A percentile compares a stretch with the other conserved stretches of the same genome.
phyloP scores from a whole-genome alignment of 2,113 vertebrate species.

The Caranx ignobilis region DNA sequence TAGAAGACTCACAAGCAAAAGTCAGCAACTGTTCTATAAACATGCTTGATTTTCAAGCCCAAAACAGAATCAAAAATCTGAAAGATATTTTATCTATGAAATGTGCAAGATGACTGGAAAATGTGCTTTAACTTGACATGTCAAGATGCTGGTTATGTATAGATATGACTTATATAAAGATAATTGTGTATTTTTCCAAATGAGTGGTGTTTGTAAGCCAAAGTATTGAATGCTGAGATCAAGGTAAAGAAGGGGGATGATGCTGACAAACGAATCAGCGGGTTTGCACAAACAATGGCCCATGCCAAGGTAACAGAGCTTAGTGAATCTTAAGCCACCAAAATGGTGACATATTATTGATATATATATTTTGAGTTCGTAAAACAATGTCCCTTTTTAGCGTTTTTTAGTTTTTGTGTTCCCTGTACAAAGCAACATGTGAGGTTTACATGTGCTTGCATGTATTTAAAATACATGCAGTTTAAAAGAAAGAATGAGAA shows the following conservation, averaged over 20 bases:
- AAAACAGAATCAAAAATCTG: slow-evolving; percentile 33
- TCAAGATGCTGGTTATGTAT: slow-evolving; percentile 63
- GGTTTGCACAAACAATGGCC: slow-evolving; percentile 80
- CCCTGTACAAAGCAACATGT: slow-evolving; percentile 67
- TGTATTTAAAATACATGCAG: slow-evolving; percentile 64
- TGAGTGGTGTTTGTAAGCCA: slow-evolving; percentile 74
- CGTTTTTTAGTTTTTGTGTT: slow-evolving; percentile 5
- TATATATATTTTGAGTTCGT: slow-evolving; percentile 43
- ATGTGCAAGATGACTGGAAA: slow-evolving; percentile 71
- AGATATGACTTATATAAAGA: slow-evolving; percentile 44
- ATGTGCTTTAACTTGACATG: slow-evolving; percentile 70
- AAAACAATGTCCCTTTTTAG: slow-evolving; percentile 23
- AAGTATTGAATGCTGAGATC: slow-evolving; percentile 75
- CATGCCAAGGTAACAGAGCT: slow-evolving; percentile 59
- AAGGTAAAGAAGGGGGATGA: slow-evolving; percentile 43
- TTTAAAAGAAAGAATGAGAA: slow-evolving; percentile 63
- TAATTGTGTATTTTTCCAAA: slow-evolving; percentile 68
- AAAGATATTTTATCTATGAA: slow-evolving; percentile 56
- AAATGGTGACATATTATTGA: slow-evolving; percentile 45
- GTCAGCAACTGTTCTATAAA: slow-evolving; percentile 6
- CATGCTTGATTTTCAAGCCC: slow-evolving; percentile 16
- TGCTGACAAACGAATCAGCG: slow-evolving; percentile 65
- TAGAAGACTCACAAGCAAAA: slow-evolving; percentile 32
- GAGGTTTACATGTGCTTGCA: slow-evolving; percentile 47
- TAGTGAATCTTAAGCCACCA: slow-evolving; percentile 60